Percentiles rank a stretch among this genome's conserved stretches.
phyloP scores from a whole-genome alignment of 23 tunicate genomes.

The Oikopleura vanhoeffeni region DNA sequence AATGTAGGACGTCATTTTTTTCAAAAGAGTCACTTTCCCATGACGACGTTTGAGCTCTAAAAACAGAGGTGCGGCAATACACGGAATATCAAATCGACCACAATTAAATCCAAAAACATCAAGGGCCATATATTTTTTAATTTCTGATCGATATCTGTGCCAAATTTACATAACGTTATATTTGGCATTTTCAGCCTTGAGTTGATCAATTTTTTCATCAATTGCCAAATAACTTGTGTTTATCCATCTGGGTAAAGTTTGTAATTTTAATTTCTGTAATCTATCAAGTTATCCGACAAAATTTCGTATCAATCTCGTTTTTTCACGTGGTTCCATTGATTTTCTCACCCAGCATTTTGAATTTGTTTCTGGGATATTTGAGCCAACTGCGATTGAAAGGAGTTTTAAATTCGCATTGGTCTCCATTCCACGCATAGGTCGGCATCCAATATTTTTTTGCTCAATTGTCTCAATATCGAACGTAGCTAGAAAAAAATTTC shows the following conservation, averaged over 20 bases:
- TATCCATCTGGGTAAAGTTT: not conserved
- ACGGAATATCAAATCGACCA: not conserved
- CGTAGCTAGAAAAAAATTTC: not conserved
- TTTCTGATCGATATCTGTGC: not conserved
- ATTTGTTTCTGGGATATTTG: not conserved
- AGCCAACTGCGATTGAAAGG: not conserved
- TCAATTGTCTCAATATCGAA: not conserved
- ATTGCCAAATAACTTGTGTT: not conserved
- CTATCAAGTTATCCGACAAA: not conserved
- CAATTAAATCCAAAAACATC: not conserved
- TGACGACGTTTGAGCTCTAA: not conserved
- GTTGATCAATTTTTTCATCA: not conserved
- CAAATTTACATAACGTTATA: not conserved
- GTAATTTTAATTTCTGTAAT: not conserved
- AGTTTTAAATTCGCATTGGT: not conserved
- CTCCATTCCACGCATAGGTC: not conserved
- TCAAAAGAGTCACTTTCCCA: not conserved
- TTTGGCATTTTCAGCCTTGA: not conserved
- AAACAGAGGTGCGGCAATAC: not conserved
- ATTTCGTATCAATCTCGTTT: not conserved
- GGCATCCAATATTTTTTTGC: not conserved
- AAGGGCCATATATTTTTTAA: not conserved
- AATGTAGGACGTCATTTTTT: not conserved
- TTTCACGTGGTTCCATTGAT: not conserved
- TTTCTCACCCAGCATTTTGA: not conserved